Evolutionary conservation across 2,797 vertebrate genomes (phyloP).

Genomic region (Neosalanx taihuensis): DNA sequence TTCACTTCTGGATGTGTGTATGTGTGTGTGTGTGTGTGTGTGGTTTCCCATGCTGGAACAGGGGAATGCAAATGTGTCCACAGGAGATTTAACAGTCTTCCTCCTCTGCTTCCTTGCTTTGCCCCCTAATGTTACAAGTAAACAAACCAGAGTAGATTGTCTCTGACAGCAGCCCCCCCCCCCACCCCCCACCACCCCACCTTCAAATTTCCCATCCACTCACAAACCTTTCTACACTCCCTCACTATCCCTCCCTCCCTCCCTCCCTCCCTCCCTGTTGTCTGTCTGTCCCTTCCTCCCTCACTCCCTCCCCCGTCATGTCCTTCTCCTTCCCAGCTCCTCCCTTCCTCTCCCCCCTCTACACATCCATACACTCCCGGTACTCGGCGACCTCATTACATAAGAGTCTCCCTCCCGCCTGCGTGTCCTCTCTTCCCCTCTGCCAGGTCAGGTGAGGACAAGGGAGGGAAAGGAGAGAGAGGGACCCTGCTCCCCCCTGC

Average conservation of each 20-base stretch:
- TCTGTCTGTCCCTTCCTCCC: slow-evolving; percentile 25
- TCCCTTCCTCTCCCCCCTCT: slow-evolving; percentile 24
- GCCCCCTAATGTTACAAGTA: background rate
- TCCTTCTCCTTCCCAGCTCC: background rate
- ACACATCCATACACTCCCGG: slow-evolving; percentile 2
- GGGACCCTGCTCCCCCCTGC: too few species aligned
- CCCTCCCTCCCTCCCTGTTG: slow-evolving; percentile 1
- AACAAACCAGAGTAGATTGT: slow-evolving; percentile 20
- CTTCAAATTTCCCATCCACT: slow-evolving; percentile 18
- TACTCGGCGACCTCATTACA: slow-evolving; percentile 55
- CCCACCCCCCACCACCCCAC: slow-evolving; percentile 16
- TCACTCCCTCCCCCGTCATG: background rate
- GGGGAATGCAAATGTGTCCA: slow-evolving; percentile 31
- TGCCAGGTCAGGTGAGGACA: slow-evolving; percentile 71
- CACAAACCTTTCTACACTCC: slow-evolving; percentile 6
- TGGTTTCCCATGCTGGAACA: slow-evolving; percentile 40
- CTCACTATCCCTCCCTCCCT: slow-evolving; percentile 12
- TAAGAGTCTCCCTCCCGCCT: slow-evolving; percentile 54
- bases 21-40: slow-evolving; percentile 6
- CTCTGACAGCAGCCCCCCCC: slow-evolving; percentile 14
- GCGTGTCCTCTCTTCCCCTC: slow-evolving; percentile 53
- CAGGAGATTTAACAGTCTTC: slow-evolving; percentile 16
- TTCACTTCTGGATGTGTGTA: background rate
- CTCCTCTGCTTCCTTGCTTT: background rate
- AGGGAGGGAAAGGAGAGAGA: slow-evolving; percentile 17